phyloP scores from a whole-genome alignment of 2,113 vertebrate species.

The Elgaria multicarinata region DNA sequence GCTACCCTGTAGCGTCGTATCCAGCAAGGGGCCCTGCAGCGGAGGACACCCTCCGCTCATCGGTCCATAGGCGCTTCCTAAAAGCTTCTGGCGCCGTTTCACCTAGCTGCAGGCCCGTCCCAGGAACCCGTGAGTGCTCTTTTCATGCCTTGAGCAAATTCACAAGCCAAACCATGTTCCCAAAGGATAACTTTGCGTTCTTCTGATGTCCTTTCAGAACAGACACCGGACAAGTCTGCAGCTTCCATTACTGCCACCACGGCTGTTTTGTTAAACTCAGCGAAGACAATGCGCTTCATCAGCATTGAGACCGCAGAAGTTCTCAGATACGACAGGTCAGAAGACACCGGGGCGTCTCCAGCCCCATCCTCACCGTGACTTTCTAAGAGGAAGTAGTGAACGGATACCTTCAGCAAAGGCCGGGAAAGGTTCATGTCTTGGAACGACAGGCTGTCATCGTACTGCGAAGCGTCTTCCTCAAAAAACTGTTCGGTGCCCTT shows the following conservation, averaged over 20 bases:
- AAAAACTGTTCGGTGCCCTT: slow-evolving; percentile 82
- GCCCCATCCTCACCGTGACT: neutral
- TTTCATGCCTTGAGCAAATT: too few species aligned
- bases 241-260: neutral
- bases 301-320: too few species aligned
- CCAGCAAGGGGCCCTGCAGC: neutral
- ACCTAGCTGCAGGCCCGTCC: neutral
- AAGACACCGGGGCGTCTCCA: neutral
- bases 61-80: too few species aligned
- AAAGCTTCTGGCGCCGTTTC: neutral
- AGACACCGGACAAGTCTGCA: neutral
- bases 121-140: neutral
- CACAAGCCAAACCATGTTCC: too few species aligned
- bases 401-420: slow-evolving; percentile 91
- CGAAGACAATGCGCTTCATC: neutral
- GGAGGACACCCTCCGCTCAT: neutral
- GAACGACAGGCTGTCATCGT: slow-evolving; percentile 88
- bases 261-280: neutral
- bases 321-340: too few species aligned
- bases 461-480: slow-evolving; percentile 91
- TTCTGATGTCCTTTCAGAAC: neutral
- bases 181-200: neutral
- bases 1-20: neutral
- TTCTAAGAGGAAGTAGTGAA: neutral
- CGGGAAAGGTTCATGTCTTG: slow-evolving; percentile 97